Conservation (phyloP, 2,797 vertebrate species). For the Mastacembelus armatus region DNA sequence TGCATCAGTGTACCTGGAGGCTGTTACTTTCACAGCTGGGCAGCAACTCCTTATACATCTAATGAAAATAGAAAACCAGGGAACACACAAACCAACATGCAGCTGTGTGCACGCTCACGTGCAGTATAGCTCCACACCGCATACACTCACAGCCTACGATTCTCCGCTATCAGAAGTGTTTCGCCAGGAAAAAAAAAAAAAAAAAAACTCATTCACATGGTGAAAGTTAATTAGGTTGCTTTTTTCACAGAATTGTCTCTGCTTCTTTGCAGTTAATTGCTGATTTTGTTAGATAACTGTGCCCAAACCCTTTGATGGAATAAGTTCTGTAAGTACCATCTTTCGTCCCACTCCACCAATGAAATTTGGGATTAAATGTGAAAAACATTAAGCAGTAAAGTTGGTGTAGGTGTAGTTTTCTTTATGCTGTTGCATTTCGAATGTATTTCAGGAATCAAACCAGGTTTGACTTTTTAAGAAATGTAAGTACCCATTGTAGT, state of each 20-base stretch:
- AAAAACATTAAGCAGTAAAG: conserved; percentile 12
- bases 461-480: neutral
- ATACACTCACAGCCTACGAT: conserved; percentile 20
- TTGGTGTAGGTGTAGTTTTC: neutral
- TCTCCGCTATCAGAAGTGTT: conserved; percentile 48
- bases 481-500: neutral
- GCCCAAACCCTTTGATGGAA: conserved; percentile 53
- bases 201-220: conserved; percentile 43
- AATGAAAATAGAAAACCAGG: conserved; percentile 46
- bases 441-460: neutral
- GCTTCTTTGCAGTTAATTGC: conserved; percentile 70
- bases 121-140: neutral
- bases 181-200: conserved; percentile 31
- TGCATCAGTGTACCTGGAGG: conserved; percentile 54
- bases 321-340: conserved; percentile 39
- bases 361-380: conserved; percentile 14
- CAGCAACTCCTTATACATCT: conserved; percentile 42
- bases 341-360: conserved; percentile 14
- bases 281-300: conserved; percentile 68
- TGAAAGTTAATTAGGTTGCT: conserved; percentile 71
- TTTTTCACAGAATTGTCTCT: conserved; percentile 66
- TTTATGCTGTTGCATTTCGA: neutral
- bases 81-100: conserved; percentile 14
- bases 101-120: neutral
- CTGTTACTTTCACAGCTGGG: conserved; percentile 60